Evolutionary conservation across 2,888 invertebrate species (phyloP).

Genomic region (Agrochola litura): DNA sequence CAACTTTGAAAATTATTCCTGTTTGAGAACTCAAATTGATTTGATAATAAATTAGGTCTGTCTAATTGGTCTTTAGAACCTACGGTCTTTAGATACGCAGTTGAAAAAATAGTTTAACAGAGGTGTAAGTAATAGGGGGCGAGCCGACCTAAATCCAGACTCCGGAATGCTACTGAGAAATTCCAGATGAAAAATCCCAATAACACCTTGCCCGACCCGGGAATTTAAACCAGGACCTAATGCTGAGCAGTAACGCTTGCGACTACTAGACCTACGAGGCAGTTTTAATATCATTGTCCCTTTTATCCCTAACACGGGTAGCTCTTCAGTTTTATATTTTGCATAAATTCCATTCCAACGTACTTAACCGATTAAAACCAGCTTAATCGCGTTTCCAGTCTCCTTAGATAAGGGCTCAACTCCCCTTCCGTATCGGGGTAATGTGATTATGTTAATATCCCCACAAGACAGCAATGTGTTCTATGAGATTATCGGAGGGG

Average conservation of each 20-base stretch:
- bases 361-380: conserved; percentile 15
- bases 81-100: no score
- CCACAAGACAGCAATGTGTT: conserved; percentile 35
- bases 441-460: conserved; percentile 48
- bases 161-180: no score
- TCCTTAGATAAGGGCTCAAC: no score
- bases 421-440: conserved; percentile 20
- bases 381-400: conserved; percentile 20
- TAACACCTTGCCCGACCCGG: no score
- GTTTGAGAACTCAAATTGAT: not conserved
- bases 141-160: no score
- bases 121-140: no score
- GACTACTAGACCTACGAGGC: not conserved
- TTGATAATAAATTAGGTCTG: not conserved
- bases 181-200: no score
- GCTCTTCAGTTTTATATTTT: conserved; percentile 11
- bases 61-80: no score
- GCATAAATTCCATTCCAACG: conserved; percentile 1
- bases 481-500: conserved; percentile 33
- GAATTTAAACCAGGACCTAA: no score
- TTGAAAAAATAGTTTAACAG: no score
- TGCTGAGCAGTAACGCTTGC: no score
- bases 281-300: not conserved
- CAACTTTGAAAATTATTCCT: not conserved
- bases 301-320: not conserved